Evolutionary conservation across 1,140 invertebrate genomes (phyloP).

Genomic region (Heliconius congener): DNA sequence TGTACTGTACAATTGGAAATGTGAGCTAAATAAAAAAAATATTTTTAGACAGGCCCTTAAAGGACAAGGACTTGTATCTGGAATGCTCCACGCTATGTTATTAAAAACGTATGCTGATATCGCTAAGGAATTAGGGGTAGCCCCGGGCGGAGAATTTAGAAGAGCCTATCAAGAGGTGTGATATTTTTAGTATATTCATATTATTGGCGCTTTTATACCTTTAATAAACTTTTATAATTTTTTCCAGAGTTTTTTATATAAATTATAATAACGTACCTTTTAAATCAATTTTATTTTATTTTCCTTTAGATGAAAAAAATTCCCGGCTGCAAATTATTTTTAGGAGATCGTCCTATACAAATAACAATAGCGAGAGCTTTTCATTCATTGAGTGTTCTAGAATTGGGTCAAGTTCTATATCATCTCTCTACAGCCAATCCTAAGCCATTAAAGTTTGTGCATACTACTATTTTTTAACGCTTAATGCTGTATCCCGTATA

Average conservation of each 20-base stretch:
- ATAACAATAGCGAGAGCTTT: conserved; percentile 95
- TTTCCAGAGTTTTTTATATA: background rate
- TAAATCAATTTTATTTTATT: conserved; percentile 7
- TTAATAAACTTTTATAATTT: too few species aligned
- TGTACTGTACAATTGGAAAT: background rate
- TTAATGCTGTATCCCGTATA: too few species aligned
- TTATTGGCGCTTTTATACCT: background rate
- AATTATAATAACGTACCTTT: background rate
- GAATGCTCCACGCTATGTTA: conserved; percentile 94
- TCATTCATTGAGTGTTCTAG: conserved; percentile 89
- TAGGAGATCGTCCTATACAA: conserved; percentile 95
- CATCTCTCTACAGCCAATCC: conserved; percentile 82
- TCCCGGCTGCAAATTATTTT: conserved; percentile 90
- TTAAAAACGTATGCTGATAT: conserved; percentile 95
- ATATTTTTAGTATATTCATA: background rate
- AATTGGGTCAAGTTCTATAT: conserved; percentile 92
- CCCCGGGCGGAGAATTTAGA: conserved; percentile 97
- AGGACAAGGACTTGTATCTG: conserved; percentile 89
- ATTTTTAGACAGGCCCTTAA: conserved; percentile 81
- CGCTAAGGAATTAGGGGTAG: conserved; percentile 95
- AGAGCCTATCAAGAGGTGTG: conserved; percentile 93
- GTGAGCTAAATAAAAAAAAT: background rate
- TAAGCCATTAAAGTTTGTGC: conserved; percentile 81
- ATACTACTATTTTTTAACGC: background rate
- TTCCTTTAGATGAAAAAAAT: conserved; percentile 83